Evolutionary conservation across 2,888 invertebrate genomes (phyloP), one percentile per base, ranked within the genome.

Genomic region (Caenorhabditis becei): DNA sequence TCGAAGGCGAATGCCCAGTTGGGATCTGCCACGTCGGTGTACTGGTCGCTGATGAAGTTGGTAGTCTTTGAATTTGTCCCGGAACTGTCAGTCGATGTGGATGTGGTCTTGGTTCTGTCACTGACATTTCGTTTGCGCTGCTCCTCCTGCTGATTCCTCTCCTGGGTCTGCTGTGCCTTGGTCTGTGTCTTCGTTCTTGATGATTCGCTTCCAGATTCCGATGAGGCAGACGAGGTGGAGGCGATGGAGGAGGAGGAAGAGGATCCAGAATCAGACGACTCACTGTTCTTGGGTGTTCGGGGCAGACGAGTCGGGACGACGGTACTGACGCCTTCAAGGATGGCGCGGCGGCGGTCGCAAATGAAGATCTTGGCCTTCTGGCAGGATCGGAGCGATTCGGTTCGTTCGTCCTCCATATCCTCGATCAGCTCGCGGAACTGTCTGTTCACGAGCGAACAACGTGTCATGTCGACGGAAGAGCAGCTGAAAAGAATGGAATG

Each of bases 1-100:
- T 82, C 49, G 37, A 82, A 82, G 18, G 65, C 58, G 37, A 63
- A 82, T 18, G 82, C 77, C 82, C 82, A 82, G 41, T 72, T 69
- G 2, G 77, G 61, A 35, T 77, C 62, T 8, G 28, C 24, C 14
- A 56, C 59, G 62, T 82, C 77, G n/a, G 72, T 69, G 24, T 77
- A 82, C 26, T 82, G 82, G 59, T 82, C 82, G 18, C 66, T 44
- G 41, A 82, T 67, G 49, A 78, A 82, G 20, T 77, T 41, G 20
- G 66, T 53, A 3, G 59, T 32, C 32, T 75, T 75, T 0, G 66
- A 67, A 5, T 53, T 47, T 2, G 54, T 37, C 54, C 71, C 74
- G 2, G 74, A 65, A 37, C 74, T 74, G 23, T 75, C 61, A 5
- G 28, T 66, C 0, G 74, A 74, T 5, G 75, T 53, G 5, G 66